These are phyloP conservation scores for Gorsachius magnificus DNA, from an alignment of 2,797 vertebrate species.

Conservation along the genomic window DNA sequence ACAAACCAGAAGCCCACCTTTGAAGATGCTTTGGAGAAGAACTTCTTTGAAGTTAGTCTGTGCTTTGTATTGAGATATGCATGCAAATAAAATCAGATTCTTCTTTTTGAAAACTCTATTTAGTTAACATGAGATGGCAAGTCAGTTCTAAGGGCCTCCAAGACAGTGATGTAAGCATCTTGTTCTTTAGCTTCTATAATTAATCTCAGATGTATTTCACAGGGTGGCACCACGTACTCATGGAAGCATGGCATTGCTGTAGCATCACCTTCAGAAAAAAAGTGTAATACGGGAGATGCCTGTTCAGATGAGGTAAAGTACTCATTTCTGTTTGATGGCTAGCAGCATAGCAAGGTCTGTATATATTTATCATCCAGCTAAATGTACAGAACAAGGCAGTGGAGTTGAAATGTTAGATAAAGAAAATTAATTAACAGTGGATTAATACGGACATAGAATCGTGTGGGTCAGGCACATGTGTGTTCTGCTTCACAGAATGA, in stretches of 20 bases:
- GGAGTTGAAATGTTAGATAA: background rate
- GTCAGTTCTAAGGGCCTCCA: background rate
- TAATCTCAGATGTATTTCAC: background rate
- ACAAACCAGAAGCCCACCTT: slow-evolving; percentile 3
- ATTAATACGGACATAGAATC: background rate
- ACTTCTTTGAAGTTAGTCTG: slow-evolving; percentile 32
- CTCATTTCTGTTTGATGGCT: background rate
- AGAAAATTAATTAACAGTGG: background rate
- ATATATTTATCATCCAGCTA: background rate
- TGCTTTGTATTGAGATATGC: slow-evolving; percentile 51
- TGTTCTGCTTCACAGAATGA: background rate
- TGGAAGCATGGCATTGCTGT: background rate
- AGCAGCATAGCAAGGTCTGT: background rate
- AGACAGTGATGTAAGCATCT: slow-evolving; percentile 20
- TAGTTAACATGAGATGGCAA: slow-evolving; percentile 24
- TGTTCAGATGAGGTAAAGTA: background rate
- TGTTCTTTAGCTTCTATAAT: background rate
- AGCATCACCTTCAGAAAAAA: background rate
- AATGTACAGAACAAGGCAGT: background rate
- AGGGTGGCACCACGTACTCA: background rate
- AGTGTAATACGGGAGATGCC: background rate
- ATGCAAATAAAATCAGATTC: slow-evolving; percentile 55
- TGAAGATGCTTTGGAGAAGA: slow-evolving; percentile 59
- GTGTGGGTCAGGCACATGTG: background rate
- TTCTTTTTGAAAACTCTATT: background rate